A percentile compares a stretch with the other conserved stretches of the same genome.
Evolutionary conservation across 2,888 invertebrate species (phyloP).

Genomic region (Chirona hameri): DNA sequence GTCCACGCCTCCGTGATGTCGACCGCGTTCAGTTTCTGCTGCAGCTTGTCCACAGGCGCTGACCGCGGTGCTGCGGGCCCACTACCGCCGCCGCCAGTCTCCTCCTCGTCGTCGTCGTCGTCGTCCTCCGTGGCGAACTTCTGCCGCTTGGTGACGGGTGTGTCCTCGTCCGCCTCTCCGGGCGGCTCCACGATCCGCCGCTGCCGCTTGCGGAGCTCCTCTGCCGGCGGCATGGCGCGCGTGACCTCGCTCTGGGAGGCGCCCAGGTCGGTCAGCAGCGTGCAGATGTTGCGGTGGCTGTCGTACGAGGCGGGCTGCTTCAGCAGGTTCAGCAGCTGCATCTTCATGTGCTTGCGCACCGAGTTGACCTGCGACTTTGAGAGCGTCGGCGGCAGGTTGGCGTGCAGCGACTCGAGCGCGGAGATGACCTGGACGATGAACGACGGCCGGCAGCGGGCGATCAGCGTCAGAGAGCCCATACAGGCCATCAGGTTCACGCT

Average conservation of each 20-base stretch:
- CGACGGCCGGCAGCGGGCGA: conserved; percentile 83
- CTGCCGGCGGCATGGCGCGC: conserved; percentile 62
- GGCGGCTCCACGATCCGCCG: conserved; percentile 45
- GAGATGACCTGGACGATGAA: conserved; percentile 80
- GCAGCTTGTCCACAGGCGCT: conserved; percentile 30
- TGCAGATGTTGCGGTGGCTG: conserved; percentile 71
- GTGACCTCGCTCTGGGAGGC: conserved; percentile 65
- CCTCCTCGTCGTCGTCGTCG: conserved; percentile 52
- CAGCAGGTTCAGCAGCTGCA: conserved; percentile 74
- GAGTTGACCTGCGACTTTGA: conserved; percentile 79
- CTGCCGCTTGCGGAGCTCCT: conserved; percentile 55
- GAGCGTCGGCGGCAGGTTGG: conserved; percentile 64
- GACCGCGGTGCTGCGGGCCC: conserved; percentile 29
- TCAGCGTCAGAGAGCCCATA: conserved; percentile 82
- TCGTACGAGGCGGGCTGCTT: conserved; percentile 82
- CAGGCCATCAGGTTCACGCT: conserved; percentile 96
- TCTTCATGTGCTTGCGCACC: conserved; percentile 87
- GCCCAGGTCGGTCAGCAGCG: conserved; percentile 82
- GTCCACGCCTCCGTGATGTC: conserved; percentile 63
- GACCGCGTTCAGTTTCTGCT: conserved; percentile 45
- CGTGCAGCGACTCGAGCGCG: conserved; percentile 59
- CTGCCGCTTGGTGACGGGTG: conserved; percentile 33
- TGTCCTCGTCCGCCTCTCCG: neutral
- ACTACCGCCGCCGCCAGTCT: conserved; percentile 48
- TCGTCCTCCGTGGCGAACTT: conserved; percentile 47